These are phyloP conservation scores for Geothlypis trichas DNA, from an alignment of 2,113 vertebrate species.

Conservation along the genomic window DNA sequence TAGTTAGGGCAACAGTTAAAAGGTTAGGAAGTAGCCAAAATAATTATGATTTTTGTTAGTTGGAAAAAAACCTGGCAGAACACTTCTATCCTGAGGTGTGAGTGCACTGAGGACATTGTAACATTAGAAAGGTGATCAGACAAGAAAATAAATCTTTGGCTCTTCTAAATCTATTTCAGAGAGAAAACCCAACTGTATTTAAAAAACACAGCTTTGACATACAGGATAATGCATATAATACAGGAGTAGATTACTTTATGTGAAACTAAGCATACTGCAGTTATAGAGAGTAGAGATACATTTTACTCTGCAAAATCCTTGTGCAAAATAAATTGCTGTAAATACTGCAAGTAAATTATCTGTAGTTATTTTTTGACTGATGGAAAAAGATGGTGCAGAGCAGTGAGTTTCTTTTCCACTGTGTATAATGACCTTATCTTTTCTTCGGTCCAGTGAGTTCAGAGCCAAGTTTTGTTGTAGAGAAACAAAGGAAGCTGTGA, in stretches of 20 bases:
- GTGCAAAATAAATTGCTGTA: background rate
- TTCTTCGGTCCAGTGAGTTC: background rate
- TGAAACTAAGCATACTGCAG: background rate
- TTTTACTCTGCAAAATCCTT: background rate
- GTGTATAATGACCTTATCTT: background rate
- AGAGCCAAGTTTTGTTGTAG: background rate
- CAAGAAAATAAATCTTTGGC: background rate
- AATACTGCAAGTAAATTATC: background rate
- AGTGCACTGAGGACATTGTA: background rate
- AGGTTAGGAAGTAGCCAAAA: slow-evolving; percentile 22
- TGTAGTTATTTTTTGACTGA: background rate
- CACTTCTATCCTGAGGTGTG: background rate
- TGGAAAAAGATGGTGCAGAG: background rate
- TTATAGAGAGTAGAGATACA: background rate
- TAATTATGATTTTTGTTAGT: background rate
- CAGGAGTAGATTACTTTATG: background rate
- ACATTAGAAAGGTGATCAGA: background rate
- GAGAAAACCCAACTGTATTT: background rate
- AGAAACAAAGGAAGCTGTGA: background rate
- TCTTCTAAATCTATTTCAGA: background rate
- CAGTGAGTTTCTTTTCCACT: background rate
- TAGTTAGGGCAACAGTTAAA: slow-evolving; percentile 9
- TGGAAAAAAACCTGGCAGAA: background rate
- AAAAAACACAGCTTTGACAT: background rate
- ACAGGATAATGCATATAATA: background rate